A percentile compares a stretch with the other conserved stretches of the same genome.
These are phyloP conservation scores for Cheilosia urbana DNA, from an alignment of 2,888 invertebrate genomes.

Conservation along the genomic window DNA sequence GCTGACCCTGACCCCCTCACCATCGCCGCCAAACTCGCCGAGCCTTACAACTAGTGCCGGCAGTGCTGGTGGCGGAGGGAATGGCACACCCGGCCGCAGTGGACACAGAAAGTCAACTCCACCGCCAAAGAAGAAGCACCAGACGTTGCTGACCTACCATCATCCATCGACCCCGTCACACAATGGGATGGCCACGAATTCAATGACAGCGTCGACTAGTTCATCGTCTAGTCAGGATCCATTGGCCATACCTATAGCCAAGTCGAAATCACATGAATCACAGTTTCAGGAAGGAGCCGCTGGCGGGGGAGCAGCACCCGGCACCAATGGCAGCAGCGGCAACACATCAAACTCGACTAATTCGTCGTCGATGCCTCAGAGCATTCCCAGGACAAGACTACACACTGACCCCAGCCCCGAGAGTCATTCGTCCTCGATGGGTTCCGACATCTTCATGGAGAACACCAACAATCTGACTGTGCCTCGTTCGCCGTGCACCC, in stretches of 20 bases:
- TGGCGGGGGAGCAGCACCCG: conserved; percentile 80
- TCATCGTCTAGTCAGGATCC: conserved; percentile 80
- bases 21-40: conserved; percentile 83
- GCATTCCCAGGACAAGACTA: conserved; percentile 80
- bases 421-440: conserved; percentile 81
- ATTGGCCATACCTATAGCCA: conserved; percentile 86
- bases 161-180: conserved; percentile 80
- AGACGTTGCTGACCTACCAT: conserved; percentile 85
- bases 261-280: conserved; percentile 96
- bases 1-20: conserved; percentile 82
- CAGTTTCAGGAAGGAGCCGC: conserved; percentile 88
- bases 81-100: conserved; percentile 81
- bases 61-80: conserved; percentile 73
- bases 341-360: conserved; percentile 69
- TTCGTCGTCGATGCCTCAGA: conserved; percentile 72
- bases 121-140: conserved; percentile 90
- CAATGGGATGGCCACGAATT: conserved; percentile 63
- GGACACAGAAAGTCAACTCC: conserved; percentile 85
- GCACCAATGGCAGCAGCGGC: conserved; percentile 52
- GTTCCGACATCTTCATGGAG: conserved; percentile 81
- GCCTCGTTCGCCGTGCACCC: conserved; percentile 89
- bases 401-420: conserved; percentile 84
- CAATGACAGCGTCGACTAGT: conserved; percentile 64
- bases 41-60: conserved; percentile 73
- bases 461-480: conserved; percentile 83